Percentiles rank a stretch among this genome's conserved stretches.
Evolutionary conservation across 2,113 vertebrate species (phyloP).

Genomic region (Charina bottae): DNA sequence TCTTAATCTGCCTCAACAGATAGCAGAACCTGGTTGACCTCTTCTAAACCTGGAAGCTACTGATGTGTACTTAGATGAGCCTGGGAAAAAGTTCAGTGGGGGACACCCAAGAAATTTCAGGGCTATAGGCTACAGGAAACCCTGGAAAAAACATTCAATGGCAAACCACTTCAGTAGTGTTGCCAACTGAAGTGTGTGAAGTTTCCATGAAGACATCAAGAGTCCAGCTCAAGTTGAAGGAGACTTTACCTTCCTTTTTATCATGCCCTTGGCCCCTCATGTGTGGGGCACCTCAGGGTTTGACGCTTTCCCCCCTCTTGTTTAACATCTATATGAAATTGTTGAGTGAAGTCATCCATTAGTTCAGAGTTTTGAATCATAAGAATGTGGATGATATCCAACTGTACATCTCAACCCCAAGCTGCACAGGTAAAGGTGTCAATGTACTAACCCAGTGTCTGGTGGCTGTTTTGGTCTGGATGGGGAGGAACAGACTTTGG

Average conservation of each 20-base stretch:
- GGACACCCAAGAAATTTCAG: not conserved
- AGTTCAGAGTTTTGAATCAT: not conserved
- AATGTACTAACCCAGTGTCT: not conserved
- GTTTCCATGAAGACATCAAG: not conserved
- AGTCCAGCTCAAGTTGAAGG: not conserved
- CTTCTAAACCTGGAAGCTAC: not conserved
- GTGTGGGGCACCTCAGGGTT: not conserved
- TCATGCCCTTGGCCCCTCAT: not conserved
- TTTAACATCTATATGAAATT: not conserved
- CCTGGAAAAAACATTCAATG: not conserved
- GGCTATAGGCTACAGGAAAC: not conserved
- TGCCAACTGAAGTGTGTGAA: not conserved
- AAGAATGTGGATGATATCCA: not conserved
- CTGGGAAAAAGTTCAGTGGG: not conserved
- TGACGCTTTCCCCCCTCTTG: not conserved
- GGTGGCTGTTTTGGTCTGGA: not conserved
- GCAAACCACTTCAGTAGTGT: not conserved
- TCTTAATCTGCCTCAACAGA: not conserved
- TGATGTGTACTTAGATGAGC: not conserved
- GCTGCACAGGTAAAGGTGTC: not conserved
- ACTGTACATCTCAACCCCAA: not conserved
- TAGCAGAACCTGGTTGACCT: not conserved
- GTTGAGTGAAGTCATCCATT: not conserved
- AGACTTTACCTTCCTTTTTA: not conserved
- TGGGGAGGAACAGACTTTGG: not conserved